phyloP scores from a whole-genome alignment of 2,888 invertebrate species.

The Lamellibrachia satsuma region DNA sequence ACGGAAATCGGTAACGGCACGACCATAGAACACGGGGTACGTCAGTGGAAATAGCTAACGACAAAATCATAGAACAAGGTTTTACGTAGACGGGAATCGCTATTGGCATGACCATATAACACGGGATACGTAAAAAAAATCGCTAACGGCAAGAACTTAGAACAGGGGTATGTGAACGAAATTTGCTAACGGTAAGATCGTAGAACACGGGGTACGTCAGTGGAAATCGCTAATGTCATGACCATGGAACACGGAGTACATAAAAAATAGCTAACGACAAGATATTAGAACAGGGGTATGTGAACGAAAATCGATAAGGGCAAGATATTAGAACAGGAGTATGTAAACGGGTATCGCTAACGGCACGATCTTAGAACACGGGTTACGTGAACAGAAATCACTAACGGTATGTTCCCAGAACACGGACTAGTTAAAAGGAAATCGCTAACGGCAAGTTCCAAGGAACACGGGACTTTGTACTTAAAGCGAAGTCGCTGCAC shows the following conservation, averaged over 20 bases:
- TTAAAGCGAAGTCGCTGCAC: background rate
- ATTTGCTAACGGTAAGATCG: no score
- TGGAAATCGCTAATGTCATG: no score
- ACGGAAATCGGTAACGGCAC: no score
- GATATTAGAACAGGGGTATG: constrained; percentile 43
- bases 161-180: constrained; percentile 27
- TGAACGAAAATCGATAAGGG: constrained; percentile 38
- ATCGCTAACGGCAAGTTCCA: background rate
- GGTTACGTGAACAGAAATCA: background rate
- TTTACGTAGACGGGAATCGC: no score
- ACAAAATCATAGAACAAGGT: no score
- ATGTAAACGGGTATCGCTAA: no score
- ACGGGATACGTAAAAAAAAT: no score
- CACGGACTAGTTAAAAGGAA: background rate
- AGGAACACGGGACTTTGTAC: background rate
- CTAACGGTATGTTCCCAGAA: background rate
- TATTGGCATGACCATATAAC: no score
- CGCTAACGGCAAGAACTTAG: constrained; percentile 42
- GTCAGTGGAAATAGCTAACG: no score
- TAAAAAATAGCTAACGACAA: constrained; percentile 41
- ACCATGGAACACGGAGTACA: constrained; percentile 36
- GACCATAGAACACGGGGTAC: no score
- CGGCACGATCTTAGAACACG: no score
- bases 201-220: no score
- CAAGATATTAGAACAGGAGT: background rate